Percentiles rank a stretch among this genome's conserved stretches.
These are phyloP conservation scores for Helogale parvula DNA, from an alignment of 2,113 vertebrate species.

Conservation along the genomic window DNA sequence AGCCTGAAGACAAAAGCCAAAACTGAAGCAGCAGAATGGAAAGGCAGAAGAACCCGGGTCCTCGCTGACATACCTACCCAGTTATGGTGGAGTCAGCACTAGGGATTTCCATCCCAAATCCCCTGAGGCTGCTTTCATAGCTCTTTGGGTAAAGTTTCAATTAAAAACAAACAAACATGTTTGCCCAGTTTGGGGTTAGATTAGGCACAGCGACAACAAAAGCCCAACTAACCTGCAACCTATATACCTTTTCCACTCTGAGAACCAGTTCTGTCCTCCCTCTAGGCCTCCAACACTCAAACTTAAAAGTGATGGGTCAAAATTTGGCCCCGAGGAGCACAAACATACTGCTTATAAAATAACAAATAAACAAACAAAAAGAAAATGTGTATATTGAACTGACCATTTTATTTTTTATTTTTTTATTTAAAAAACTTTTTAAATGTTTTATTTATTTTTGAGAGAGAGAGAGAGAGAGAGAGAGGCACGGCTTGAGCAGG, in stretches of 20 bases:
- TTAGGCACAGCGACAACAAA: neutral
- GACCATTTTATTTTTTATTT: too few relatives aligned
- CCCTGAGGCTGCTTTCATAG: neutral
- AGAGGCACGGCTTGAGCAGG: too few relatives aligned
- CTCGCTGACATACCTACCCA: neutral
- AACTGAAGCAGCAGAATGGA: neutral
- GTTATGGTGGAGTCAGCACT: neutral
- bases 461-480: too few relatives aligned
- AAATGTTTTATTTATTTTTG: too few relatives aligned
- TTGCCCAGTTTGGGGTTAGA: neutral
- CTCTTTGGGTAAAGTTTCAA: neutral
- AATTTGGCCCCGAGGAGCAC: neutral
- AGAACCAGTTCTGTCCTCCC: neutral
- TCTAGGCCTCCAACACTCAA: neutral
- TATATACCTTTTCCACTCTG: slow-evolving; percentile 1
- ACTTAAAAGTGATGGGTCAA: neutral
- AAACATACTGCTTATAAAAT: slow-evolving; percentile 10
- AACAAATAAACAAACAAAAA: neutral
- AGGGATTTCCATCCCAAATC: neutral
- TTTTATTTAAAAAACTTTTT: too few relatives aligned
- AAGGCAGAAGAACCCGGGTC: neutral
- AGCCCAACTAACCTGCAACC: neutral
- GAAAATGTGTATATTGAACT: neutral
- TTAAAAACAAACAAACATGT: neutral
- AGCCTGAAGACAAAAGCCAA: neutral